Evolutionary conservation across 2,888 invertebrate species (phyloP).

Genomic region (Noctua janthina): DNA sequence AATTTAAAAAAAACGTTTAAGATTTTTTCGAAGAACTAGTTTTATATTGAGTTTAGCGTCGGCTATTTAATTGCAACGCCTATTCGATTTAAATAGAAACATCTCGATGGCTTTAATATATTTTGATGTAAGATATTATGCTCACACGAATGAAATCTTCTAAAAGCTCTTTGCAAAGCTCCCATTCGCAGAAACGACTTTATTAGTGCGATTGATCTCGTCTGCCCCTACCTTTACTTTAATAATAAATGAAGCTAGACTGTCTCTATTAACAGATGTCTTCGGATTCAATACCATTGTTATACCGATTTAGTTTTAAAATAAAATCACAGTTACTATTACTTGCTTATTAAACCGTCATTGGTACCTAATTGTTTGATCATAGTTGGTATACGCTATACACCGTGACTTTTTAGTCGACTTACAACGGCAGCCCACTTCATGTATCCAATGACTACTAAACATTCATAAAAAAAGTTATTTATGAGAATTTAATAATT

Average conservation of each 20-base stretch:
- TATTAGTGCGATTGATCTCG: constrained; percentile 14
- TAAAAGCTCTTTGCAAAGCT: constrained; percentile 3
- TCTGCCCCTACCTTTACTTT: constrained; percentile 9
- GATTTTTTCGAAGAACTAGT: neutral
- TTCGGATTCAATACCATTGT: neutral
- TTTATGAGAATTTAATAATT: no score
- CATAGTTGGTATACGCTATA: neutral
- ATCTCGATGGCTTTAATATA: neutral
- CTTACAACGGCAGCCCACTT: no score
- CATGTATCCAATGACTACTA: no score
- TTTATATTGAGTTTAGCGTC: neutral
- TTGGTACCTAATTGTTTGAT: neutral
- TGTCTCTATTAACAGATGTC: constrained; percentile 7
- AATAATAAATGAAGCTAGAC: constrained; percentile 16
- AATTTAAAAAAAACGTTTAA: neutral
- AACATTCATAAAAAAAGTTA: no score
- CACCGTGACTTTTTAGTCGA: no score
- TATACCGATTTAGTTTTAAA: neutral
- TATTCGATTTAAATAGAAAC: neutral
- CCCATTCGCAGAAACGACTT: constrained; percentile 14
- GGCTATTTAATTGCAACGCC: neutral
- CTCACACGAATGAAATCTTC: neutral
- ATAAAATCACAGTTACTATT: neutral
- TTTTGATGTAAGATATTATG: neutral
- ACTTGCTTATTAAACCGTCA: neutral